These are phyloP conservation scores for Sabellastarte sp. DNA, from an alignment of 2,888 invertebrate species.

Conservation along the genomic window DNA sequence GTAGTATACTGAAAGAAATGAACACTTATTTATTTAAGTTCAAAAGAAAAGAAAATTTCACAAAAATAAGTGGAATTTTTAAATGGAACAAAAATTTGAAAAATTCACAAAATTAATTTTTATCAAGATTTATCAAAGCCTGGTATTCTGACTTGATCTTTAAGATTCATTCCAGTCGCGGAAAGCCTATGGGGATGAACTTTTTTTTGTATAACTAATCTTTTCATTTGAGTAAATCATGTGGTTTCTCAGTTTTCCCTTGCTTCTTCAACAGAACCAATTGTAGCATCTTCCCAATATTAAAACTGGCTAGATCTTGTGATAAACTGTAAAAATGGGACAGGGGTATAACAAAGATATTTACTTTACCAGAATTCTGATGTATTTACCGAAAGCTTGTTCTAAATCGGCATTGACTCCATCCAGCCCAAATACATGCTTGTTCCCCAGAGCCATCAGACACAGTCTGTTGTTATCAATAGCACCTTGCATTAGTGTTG, in stretches of 20 bases:
- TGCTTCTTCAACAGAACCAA: no score
- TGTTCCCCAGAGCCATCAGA: slow-evolving; percentile 50
- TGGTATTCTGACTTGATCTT: no score
- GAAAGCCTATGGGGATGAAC: no score
- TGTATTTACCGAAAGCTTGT: slow-evolving; percentile 50
- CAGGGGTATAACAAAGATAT: no score
- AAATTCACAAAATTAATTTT: background rate
- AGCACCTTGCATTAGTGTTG: slow-evolving; percentile 45
- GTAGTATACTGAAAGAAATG: slow-evolving; percentile 20
- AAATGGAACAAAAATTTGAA: background rate
- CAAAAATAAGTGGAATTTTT: background rate
- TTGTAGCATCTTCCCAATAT: no score
- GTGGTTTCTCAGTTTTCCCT: no score
- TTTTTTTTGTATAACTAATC: no score
- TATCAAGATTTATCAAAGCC: background rate
- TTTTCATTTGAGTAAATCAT: no score
- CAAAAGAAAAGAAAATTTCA: background rate
- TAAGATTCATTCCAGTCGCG: no score
- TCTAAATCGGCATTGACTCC: slow-evolving; percentile 42
- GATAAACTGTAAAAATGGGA: no score
- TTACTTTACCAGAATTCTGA: no score
- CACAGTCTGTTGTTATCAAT: slow-evolving; percentile 44
- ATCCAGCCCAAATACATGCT: slow-evolving; percentile 52
- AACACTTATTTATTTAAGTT: background rate
- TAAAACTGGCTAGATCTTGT: no score